These are phyloP conservation scores for Fissipunctia ypsillon DNA, from an alignment of 2,888 invertebrate genomes.

Conservation along the genomic window DNA sequence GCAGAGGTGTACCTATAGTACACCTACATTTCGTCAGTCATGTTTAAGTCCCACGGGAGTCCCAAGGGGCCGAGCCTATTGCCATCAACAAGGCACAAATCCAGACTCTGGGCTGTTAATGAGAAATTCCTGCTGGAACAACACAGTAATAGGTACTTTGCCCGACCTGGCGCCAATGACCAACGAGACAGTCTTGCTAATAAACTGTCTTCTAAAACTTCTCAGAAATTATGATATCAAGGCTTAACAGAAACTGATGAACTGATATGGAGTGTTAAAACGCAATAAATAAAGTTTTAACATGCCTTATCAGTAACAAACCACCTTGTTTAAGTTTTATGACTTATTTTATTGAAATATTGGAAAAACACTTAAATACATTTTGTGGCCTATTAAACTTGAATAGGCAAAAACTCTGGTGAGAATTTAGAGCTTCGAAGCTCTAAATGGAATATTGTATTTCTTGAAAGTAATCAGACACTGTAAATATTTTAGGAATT, in stretches of 20 bases:
- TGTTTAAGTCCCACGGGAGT: too few relatives aligned
- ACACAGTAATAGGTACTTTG: too few relatives aligned
- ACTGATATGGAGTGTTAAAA: too few relatives aligned
- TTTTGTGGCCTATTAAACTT: conserved; percentile 48
- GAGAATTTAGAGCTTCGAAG: conserved; percentile 5
- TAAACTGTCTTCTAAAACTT: conserved; percentile 1
- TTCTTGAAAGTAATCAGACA: neutral
- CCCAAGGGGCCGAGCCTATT: too few relatives aligned
- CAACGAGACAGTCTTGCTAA: too few relatives aligned
- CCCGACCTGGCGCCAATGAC: too few relatives aligned
- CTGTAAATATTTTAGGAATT: neutral
- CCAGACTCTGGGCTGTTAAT: too few relatives aligned
- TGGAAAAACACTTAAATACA: conserved; percentile 50
- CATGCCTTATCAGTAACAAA: conserved; percentile 45
- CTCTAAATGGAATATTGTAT: neutral
- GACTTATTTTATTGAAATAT: conserved; percentile 56
- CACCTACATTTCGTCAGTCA: too few relatives aligned
- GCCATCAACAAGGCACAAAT: too few relatives aligned
- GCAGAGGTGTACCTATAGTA: too few relatives aligned
- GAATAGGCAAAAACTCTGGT: conserved; percentile 39
- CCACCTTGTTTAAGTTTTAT: conserved; percentile 46
- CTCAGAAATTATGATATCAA: conserved; percentile 19
- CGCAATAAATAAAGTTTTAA: conserved; percentile 31
- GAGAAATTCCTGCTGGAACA: too few relatives aligned
- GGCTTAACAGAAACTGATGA: too few relatives aligned